phyloP scores from a whole-genome alignment of 2,113 vertebrate genomes.

The Setophaga kirtlandii region DNA sequence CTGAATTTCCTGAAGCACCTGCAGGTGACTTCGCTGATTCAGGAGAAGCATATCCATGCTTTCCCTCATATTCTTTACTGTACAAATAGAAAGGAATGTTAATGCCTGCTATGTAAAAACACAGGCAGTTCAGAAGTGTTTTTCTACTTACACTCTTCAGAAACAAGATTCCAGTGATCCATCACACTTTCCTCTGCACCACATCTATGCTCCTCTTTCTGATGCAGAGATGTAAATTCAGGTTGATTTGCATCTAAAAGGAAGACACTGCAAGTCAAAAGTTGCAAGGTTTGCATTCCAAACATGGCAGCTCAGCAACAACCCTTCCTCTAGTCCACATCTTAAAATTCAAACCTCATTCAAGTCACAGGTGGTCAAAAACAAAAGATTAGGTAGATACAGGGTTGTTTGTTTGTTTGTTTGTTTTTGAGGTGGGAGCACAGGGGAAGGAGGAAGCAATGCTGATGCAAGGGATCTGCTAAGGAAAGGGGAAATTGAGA shows the following conservation, averaged over 20 bases:
- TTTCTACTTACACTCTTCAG: constrained; percentile 42
- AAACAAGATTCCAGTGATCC: neutral
- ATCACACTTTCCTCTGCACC: neutral
- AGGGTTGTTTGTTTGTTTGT: neutral
- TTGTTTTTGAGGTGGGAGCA: too few species aligned
- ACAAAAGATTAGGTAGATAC: neutral
- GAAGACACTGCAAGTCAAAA: neutral
- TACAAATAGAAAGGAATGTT: neutral
- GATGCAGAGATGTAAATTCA: neutral
- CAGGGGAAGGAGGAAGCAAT: neutral
- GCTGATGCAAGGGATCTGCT: neutral
- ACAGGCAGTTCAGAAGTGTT: neutral
- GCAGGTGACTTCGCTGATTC: constrained; percentile 56
- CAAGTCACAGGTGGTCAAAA: neutral
- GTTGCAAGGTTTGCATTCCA: neutral
- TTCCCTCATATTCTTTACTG: constrained; percentile 50
- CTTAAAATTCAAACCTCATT: neutral
- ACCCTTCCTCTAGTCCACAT: neutral
- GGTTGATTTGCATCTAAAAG: neutral
- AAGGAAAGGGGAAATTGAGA: neutral
- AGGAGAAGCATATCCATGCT: constrained; percentile 48
- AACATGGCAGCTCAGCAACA: neutral
- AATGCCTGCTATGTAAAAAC: neutral
- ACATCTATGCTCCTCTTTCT: neutral
- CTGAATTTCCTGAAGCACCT: constrained; percentile 59